Evolutionary conservation across 2,888 invertebrate species (phyloP).

Genomic region (Ashinkailepas kermadecensis): DNA sequence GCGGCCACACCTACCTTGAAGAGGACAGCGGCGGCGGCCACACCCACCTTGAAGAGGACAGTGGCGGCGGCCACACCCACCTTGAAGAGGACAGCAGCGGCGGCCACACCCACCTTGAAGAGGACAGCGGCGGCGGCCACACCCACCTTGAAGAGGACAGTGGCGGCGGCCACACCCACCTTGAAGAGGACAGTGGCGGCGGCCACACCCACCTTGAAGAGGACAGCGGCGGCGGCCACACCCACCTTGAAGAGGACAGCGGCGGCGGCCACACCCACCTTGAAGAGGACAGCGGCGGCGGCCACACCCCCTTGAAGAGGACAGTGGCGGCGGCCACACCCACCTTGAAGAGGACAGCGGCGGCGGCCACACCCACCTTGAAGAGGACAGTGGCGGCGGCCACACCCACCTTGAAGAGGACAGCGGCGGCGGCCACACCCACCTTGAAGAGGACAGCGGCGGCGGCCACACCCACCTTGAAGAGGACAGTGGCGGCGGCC

Average conservation of each 20-base stretch:
- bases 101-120: constrained; percentile 40
- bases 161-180: constrained; percentile 37
- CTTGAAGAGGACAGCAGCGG: constrained; percentile 43
- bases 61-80: constrained; percentile 36
- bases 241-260: background rate
- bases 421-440: background rate
- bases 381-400: constrained; percentile 21
- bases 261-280: too few species aligned
- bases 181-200: constrained; percentile 46
- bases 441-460: background rate
- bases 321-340: background rate
- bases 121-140: constrained; percentile 41
- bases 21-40: constrained; percentile 20
- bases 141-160: constrained; percentile 43
- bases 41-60: constrained; percentile 11
- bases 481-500: background rate
- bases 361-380: background rate
- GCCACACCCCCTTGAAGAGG: background rate
- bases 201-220: constrained; percentile 39
- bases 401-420: background rate
- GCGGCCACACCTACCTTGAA: background rate
- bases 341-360: constrained; percentile 18
- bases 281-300: background rate
- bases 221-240: background rate
- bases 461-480: background rate